Percentiles rank a stretch among this genome's conserved stretches.
phyloP scores from a whole-genome alignment of 1,140 invertebrate species.

The Drosophila sechellia region DNA sequence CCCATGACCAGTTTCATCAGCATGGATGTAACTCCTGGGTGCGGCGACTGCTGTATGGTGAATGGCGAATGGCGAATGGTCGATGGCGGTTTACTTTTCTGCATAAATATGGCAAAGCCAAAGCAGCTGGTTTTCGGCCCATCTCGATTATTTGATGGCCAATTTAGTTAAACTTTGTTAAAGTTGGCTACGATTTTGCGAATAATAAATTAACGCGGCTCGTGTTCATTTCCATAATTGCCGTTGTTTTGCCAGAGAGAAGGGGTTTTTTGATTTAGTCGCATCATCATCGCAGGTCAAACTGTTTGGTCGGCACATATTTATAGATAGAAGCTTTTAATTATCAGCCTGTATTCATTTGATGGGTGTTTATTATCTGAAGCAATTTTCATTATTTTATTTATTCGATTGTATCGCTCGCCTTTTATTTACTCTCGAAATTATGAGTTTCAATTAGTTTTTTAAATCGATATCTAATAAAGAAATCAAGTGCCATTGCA shows the following conservation, averaged over 20 bases:
- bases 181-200: slow-evolving; percentile 13
- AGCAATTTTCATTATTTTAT: slow-evolving; percentile 1
- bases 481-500: neutral
- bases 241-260: neutral
- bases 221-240: slow-evolving; percentile 19
- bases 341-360: slow-evolving; percentile 1
- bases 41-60: slow-evolving; percentile 28
- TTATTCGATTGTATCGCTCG: neutral
- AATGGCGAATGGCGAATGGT: slow-evolving; percentile 4
- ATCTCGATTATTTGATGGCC: slow-evolving; percentile 30
- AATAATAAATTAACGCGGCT: slow-evolving; percentile 8
- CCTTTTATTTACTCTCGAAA: neutral
- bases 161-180: slow-evolving; percentile 33
- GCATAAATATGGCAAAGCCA: slow-evolving; percentile 47
- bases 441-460: slow-evolving; percentile 1
- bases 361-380: slow-evolving; percentile 3
- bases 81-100: slow-evolving; percentile 38
- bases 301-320: neutral
- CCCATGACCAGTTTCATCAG: neutral
- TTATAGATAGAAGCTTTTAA: slow-evolving; percentile 1
- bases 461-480: slow-evolving; percentile 1
- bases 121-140: slow-evolving; percentile 20
- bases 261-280: neutral
- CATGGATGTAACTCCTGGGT: slow-evolving; percentile 32
- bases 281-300: neutral